These are phyloP conservation scores for Crax fasciolata DNA, from an alignment of 2,797 vertebrate genomes.

Conservation along the genomic window DNA sequence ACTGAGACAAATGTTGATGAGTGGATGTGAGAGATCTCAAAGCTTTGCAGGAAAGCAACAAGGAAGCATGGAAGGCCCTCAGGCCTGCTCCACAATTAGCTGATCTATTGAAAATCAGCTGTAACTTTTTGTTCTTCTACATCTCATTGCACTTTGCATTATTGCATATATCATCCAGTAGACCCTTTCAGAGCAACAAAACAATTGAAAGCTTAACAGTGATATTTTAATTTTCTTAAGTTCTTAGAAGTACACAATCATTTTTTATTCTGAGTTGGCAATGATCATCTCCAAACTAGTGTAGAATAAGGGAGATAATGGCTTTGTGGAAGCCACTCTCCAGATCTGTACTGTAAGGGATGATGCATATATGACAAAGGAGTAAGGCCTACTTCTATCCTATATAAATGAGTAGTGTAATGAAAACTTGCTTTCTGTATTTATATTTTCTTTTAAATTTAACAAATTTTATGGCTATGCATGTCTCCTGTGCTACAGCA, in stretches of 20 bases:
- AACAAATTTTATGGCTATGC: background rate
- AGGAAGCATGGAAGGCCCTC: background rate
- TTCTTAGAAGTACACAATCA: background rate
- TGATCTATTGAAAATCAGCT: background rate
- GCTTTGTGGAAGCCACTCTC: background rate
- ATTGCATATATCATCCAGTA: background rate
- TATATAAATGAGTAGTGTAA: background rate
- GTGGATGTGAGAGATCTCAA: background rate
- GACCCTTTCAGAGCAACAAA: background rate
- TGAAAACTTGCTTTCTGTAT: background rate
- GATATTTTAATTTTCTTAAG: background rate
- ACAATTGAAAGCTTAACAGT: background rate
- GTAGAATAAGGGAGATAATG: background rate
- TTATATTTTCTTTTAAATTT: background rate
- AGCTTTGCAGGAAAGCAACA: background rate
- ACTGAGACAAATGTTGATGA: background rate
- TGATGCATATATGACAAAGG: background rate
- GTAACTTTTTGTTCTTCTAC: background rate
- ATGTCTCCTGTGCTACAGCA: background rate
- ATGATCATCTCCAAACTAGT: background rate
- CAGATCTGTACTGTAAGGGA: background rate
- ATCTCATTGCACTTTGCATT: background rate
- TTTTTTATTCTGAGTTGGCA: background rate
- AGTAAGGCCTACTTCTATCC: background rate
- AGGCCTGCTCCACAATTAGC: background rate